Conservation (phyloP, 2,113 vertebrate species). For the Anguilla rostrata region DNA sequence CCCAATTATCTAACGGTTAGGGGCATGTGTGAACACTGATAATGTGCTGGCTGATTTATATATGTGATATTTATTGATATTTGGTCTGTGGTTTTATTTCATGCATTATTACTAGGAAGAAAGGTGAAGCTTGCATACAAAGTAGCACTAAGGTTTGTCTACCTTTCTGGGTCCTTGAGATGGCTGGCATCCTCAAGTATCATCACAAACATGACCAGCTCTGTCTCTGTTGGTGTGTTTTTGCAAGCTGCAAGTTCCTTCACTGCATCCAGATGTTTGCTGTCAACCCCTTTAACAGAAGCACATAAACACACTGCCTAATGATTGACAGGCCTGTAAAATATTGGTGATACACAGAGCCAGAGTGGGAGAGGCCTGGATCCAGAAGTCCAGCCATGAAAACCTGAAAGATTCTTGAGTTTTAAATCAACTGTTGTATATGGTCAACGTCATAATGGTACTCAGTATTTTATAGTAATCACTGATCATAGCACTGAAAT, state of each 20-base stretch:
- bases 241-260: conserved; percentile 14
- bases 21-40: no score
- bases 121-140: background rate
- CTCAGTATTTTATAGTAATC: background rate
- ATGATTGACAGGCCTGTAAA: background rate
- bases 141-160: background rate
- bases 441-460: background rate
- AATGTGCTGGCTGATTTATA: no score
- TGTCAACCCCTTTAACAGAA: conserved; percentile 22
- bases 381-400: background rate
- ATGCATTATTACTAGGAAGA: no score
- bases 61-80: no score
- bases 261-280: conserved; percentile 23
- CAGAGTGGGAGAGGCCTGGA: background rate
- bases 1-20: no score
- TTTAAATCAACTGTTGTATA: background rate
- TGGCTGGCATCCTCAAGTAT: background rate
- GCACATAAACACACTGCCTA: background rate
- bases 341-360: background rate
- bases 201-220: conserved; percentile 5
- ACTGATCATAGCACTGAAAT: no score
- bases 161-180: conserved; percentile 18
- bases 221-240: background rate
- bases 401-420: background rate
- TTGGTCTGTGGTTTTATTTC: no score